phyloP scores from a whole-genome alignment of 1,140 invertebrate species.

The Polyergus mexicanus region DNA sequence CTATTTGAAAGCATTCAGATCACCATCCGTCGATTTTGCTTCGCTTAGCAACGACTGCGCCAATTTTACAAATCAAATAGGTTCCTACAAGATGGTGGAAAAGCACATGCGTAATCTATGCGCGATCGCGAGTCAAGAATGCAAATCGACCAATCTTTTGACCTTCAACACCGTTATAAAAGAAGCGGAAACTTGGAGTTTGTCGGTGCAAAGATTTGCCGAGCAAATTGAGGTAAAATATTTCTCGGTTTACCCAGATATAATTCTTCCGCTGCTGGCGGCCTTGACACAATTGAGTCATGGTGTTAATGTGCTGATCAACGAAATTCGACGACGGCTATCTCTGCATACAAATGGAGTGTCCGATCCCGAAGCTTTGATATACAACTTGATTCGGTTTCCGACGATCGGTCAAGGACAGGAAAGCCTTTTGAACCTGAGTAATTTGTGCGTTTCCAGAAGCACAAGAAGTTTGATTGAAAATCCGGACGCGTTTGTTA shows the following conservation, averaged over 20 bases:
- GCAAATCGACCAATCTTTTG: background rate
- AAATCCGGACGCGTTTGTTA: slow-evolving; percentile 64
- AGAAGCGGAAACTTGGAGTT: slow-evolving; percentile 87
- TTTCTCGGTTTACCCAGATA: slow-evolving; percentile 89
- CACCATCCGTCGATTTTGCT: slow-evolving; percentile 87
- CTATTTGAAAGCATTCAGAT: slow-evolving; percentile 86
- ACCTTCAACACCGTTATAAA: slow-evolving; percentile 81
- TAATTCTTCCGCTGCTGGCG: slow-evolving; percentile 88
- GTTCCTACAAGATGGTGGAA: slow-evolving; percentile 68
- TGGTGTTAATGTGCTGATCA: slow-evolving; percentile 86
- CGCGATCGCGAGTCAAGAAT: background rate
- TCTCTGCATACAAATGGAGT: slow-evolving; percentile 24
- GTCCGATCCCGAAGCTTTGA: slow-evolving; percentile 74
- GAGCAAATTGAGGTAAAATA: slow-evolving; percentile 87
- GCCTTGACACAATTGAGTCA: slow-evolving; percentile 88
- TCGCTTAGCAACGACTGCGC: slow-evolving; percentile 81
- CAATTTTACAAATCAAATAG: slow-evolving; percentile 75
- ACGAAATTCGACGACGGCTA: slow-evolving; percentile 80
- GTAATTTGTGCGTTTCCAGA: slow-evolving; percentile 82
- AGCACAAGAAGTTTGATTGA: slow-evolving; percentile 74
- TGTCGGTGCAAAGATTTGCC: slow-evolving; percentile 87
- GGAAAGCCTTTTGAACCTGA: slow-evolving; percentile 81
- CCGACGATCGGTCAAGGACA: slow-evolving; percentile 84
- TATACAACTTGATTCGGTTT: slow-evolving; percentile 86
- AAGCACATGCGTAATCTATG: slow-evolving; percentile 68